Conservation (phyloP, 2,797 vertebrate species). For the Thalassophryne amazonica region DNA sequence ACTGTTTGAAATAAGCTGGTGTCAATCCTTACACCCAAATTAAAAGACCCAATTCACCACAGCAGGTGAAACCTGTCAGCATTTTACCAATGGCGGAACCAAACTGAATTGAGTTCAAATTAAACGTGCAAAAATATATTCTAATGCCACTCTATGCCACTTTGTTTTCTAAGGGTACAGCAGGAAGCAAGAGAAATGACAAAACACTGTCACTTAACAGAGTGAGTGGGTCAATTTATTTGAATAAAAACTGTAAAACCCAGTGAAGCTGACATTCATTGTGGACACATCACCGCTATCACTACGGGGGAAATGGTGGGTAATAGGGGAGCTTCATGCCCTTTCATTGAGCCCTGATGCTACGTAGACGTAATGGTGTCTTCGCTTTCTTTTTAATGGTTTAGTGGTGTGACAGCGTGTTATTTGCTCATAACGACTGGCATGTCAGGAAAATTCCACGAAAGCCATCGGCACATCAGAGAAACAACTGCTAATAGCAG, state of each 20-base stretch:
- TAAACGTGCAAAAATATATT: neutral
- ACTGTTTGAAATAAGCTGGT: too few relatives aligned
- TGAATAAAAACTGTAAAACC: constrained; percentile 4
- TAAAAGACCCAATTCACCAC: too few relatives aligned
- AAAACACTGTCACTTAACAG: neutral
- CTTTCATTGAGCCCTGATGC: constrained; percentile 14
- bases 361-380: constrained; percentile 25
- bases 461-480: constrained; percentile 12
- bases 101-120: too few relatives aligned
- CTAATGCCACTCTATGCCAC: neutral
- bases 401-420: constrained; percentile 21
- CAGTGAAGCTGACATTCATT: constrained; percentile 7
- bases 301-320: neutral
- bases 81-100: too few relatives aligned
- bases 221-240: neutral
- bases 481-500: neutral
- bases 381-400: constrained; percentile 30
- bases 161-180: too few relatives aligned
- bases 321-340: constrained; percentile 5
- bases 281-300: constrained; percentile 15
- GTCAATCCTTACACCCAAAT: too few relatives aligned
- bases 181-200: neutral
- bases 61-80: too few relatives aligned
- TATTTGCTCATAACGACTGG: constrained; percentile 41
- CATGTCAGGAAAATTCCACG: constrained; percentile 8